These are phyloP conservation scores for Heterotis niloticus DNA, from an alignment of 2,113 vertebrate species.

Conservation along the genomic window DNA sequence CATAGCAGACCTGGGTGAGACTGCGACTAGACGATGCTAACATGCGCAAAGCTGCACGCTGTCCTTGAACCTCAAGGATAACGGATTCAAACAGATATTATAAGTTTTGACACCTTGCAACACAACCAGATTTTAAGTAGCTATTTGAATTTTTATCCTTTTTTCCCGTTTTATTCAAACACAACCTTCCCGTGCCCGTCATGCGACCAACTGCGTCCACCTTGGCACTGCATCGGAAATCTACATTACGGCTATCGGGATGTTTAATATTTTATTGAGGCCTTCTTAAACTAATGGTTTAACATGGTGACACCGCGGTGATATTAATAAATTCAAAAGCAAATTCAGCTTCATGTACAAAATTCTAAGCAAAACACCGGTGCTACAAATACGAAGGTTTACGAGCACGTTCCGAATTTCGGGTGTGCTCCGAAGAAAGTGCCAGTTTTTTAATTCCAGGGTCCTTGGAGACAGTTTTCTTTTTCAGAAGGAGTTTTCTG, in stretches of 20 bases:
- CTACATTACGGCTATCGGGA: neutral
- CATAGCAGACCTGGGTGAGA: neutral
- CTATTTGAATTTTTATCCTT: conserved; percentile 8
- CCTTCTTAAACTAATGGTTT: no score
- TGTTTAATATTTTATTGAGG: conserved; percentile 17
- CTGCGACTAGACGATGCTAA: neutral
- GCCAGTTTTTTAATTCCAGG: no score
- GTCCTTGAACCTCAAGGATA: conserved; percentile 14
- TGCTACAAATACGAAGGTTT: no score
- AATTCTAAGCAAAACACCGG: no score
- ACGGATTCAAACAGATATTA: conserved; percentile 15
- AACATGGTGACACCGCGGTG: no score
- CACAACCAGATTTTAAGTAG: conserved; percentile 11
- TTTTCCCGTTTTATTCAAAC: neutral
- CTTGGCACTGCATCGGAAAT: no score
- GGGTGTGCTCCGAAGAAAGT: no score
- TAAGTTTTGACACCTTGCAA: conserved; percentile 24
- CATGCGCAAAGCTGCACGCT: neutral
- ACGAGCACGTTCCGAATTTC: no score
- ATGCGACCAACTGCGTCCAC: neutral
- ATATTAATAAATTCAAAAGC: no score
- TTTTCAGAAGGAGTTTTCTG: no score
- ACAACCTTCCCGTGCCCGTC: conserved; percentile 14
- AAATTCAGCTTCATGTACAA: no score
- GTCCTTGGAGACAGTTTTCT: no score